Evolutionary conservation across 2,797 vertebrate genomes (phyloP).

Genomic region (Clarias laeviceps): DNA sequence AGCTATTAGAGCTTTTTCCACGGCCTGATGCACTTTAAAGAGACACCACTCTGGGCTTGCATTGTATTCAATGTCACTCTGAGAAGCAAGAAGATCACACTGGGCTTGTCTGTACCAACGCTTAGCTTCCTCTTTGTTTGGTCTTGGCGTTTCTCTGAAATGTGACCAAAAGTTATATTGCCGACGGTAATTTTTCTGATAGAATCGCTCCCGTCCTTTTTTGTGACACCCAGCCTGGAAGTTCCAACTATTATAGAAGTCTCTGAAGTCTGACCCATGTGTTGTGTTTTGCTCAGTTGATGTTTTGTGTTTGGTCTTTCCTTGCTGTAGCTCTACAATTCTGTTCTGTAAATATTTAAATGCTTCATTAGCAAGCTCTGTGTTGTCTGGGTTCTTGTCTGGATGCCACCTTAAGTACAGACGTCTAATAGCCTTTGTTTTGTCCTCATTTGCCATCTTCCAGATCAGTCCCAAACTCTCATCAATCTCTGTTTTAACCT

Average conservation of each 20-base stretch:
- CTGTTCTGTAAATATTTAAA: constrained; percentile 73
- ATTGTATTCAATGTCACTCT: constrained; percentile 56
- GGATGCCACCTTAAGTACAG: constrained; percentile 80
- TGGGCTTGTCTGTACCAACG: constrained; percentile 80
- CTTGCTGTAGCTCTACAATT: constrained; percentile 63
- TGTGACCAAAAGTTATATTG: constrained; percentile 74
- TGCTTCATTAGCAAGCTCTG: constrained; percentile 66
- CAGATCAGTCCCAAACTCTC: constrained; percentile 71
- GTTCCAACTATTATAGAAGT: constrained; percentile 72
- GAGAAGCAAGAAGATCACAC: constrained; percentile 77
- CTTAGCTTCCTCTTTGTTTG: constrained; percentile 71
- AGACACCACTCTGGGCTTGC: constrained; percentile 79
- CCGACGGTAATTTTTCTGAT: constrained; percentile 24
- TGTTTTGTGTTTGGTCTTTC: constrained; percentile 50
- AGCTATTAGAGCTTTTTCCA: constrained; percentile 79
- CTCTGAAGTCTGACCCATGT: constrained; percentile 36
- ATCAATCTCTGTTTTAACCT: constrained; percentile 79
- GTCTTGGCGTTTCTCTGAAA: constrained; percentile 65
- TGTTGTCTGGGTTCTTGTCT: constrained; percentile 75
- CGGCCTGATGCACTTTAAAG: constrained; percentile 80
- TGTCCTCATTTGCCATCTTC: constrained; percentile 69
- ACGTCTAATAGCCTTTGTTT: constrained; percentile 72
- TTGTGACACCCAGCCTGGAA: constrained; percentile 72
- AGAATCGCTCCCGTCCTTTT: constrained; percentile 62
- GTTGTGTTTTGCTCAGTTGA: not conserved